Evolutionary conservation across 2,888 invertebrate species (phyloP), one percentile per base, ranked within the genome.

Genomic region (Terebella lapidaria): DNA sequence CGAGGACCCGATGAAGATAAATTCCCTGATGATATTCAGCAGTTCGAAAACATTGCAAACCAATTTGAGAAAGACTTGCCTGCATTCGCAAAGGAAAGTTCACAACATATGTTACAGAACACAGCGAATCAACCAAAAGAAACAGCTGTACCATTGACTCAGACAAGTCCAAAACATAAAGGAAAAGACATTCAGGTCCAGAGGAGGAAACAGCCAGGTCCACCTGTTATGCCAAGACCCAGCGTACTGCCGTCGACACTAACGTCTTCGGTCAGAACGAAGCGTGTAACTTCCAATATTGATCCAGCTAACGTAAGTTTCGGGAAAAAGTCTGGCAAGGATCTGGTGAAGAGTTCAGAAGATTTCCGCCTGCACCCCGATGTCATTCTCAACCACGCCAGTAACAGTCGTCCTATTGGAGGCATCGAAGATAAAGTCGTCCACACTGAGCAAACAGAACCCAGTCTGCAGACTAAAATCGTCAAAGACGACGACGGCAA

Each of bases 401-500:
- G n/a, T n/a, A n/a, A n/a, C n/a, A n/a, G n/a, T n/a, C n/a, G n/a
- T 35, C 42, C 42, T 10, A 10, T 35, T 15, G 10, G 42, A 35
- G 42, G 10, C 10, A 35, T 35, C n/a, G 42, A 35, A 10, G 49
- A 22, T 24, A 5, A 22, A 15, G 24, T 47, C 5, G 25, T 1
- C 3, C 54, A 53, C 45, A 0, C 58, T 1, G 53, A 57, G 18
- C 59, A 59, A 30, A 28, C 47, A 3, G 55, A 54, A 22, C 61
- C 61, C 2, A 47, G 46, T 27, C 24, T 57, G 24, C 22, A 54
- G 24, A 61, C 64, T 1, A 26, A 49, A 1, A 15, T 54, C 27
- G 55, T 55, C 27, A 51, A 55, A 20, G 64, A 64, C 29, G 52
- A 53, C 4, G 64, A 64, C 22, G 64, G 64, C 1, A 61, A 54